Base-by-base conservation (phyloP, 1,140 invertebrate species). In the Aethina tumida region DNA sequence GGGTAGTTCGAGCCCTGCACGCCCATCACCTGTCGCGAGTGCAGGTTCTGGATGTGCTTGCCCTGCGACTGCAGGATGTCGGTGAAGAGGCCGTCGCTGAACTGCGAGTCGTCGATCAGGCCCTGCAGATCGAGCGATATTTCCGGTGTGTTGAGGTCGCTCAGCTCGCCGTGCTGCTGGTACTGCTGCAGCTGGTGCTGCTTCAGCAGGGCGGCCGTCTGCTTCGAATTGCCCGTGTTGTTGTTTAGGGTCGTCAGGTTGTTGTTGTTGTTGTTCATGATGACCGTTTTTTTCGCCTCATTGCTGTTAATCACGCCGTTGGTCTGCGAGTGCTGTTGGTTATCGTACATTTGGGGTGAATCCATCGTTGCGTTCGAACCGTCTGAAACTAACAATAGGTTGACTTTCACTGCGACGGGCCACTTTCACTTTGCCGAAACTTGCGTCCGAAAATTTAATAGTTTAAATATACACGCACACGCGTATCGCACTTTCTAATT, bases 51-150 rank as follows among this genome's bases (percentile, higher is more conserved):
- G 17, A 71, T 53, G 39, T 69, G 72, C 22, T 64, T 67, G 45
- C 53, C 58, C 9, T 59, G 71, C n/a, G 70, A 73, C 12, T 79
- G 68, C 42, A 84, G 66, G 43, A 89, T 85, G 49, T 91, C 86
- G 43, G 79, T 74, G 52, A 85, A 81, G 7, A 89, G 67, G 5
- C 81, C 81, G 49, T 88, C 84, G 51, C 77, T 74, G 60, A 91
- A 90, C 62, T 90, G 84, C 14, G 71, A 69, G 55, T 91, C 87
- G 62, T 91, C 87, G 50, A 91, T 91, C 48, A 93, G 69, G 58
- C 85, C 81, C 53, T 89, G 84, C 38, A 93, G 68, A 53, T 93
- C 87, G 41, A 93, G 63, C 19, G 83, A 85, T 54, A 93, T 90
- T 62, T 92, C 88, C 27, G 86, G 84, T 10, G 80, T 84, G 58